These are phyloP conservation scores for Druon quercuslanigerum DNA, from an alignment of 1,140 invertebrate species.

Conservation along the genomic window DNA sequence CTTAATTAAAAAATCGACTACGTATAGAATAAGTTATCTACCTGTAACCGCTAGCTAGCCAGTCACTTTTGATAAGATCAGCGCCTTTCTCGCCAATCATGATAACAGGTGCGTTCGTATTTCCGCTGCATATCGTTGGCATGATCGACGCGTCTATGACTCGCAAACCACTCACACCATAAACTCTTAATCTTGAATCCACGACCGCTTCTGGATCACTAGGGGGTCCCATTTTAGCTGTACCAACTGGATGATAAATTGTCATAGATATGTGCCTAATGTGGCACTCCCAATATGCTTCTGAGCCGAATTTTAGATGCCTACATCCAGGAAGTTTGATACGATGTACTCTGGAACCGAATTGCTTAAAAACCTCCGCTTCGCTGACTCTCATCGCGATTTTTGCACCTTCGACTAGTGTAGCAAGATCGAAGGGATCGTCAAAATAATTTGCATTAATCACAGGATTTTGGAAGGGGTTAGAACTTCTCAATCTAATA, in stretches of 20 bases:
- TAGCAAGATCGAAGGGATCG: conserved; percentile 85
- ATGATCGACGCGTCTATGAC: conserved; percentile 93
- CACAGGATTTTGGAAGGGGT: conserved; percentile 89
- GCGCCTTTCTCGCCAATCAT: conserved; percentile 92
- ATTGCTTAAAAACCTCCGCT: conserved; percentile 87
- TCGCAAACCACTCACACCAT: conserved; percentile 85
- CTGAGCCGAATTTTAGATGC: conserved; percentile 82
- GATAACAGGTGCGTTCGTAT: conserved; percentile 89
- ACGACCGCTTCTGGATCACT: conserved; percentile 87
- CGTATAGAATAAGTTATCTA: conserved; percentile 54
- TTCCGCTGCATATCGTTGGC: conserved; percentile 88
- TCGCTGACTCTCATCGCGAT: conserved; percentile 83
- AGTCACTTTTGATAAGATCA: conserved; percentile 87
- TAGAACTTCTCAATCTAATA: conserved; percentile 82
- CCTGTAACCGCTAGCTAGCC: conserved; percentile 71
- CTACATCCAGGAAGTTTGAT: conserved; percentile 87
- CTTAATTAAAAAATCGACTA: background rate
- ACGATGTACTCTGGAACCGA: conserved; percentile 84
- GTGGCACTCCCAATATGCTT: conserved; percentile 90
- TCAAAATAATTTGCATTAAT: conserved; percentile 94
- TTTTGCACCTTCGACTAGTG: conserved; percentile 88
- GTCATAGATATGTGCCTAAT: conserved; percentile 91
- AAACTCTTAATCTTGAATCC: conserved; percentile 85
- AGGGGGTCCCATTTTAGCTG: conserved; percentile 89
- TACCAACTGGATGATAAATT: conserved; percentile 89